These are phyloP conservation scores for Nasonia longicornis DNA, from an alignment of 1,140 invertebrate genomes.

Conservation along the genomic window DNA sequence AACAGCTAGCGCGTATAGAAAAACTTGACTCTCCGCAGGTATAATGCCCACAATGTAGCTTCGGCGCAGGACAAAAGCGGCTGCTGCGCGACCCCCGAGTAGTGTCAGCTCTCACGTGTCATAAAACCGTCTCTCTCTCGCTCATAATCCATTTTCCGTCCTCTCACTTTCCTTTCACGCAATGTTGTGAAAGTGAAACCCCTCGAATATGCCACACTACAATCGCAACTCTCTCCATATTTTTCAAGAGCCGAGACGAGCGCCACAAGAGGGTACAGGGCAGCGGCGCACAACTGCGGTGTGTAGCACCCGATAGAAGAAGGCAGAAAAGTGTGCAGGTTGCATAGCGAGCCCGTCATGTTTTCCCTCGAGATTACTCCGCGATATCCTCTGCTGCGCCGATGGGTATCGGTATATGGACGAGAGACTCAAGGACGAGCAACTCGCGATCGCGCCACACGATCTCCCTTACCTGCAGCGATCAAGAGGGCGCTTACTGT, in stretches of 20 bases:
- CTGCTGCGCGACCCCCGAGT: background rate
- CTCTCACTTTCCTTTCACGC: conserved; percentile 2
- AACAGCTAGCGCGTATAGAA: background rate
- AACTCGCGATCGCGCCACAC: conserved; percentile 56
- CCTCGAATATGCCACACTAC: background rate
- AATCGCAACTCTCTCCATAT: background rate
- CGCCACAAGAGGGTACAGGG: background rate
- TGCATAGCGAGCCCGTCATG: background rate
- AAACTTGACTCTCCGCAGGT: background rate
- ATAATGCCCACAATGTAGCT: too few species aligned
- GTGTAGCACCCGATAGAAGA: background rate
- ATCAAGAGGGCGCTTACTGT: conserved; percentile 53
- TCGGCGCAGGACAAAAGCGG: too few species aligned
- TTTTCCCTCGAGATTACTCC: background rate
- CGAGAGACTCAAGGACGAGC: background rate
- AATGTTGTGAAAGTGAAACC: conserved; percentile 24
- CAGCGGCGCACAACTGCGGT: background rate
- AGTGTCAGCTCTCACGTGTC: background rate
- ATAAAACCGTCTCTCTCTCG: background rate
- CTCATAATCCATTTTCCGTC: conserved; percentile 1
- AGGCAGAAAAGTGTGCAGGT: background rate
- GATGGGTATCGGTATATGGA: conserved; percentile 2
- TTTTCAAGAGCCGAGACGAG: background rate
- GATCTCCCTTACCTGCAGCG: conserved; percentile 49
- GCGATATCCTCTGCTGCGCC: background rate